phyloP scores from a whole-genome alignment of 2,888 invertebrate species.

The Willowsia nigromaculata region DNA sequence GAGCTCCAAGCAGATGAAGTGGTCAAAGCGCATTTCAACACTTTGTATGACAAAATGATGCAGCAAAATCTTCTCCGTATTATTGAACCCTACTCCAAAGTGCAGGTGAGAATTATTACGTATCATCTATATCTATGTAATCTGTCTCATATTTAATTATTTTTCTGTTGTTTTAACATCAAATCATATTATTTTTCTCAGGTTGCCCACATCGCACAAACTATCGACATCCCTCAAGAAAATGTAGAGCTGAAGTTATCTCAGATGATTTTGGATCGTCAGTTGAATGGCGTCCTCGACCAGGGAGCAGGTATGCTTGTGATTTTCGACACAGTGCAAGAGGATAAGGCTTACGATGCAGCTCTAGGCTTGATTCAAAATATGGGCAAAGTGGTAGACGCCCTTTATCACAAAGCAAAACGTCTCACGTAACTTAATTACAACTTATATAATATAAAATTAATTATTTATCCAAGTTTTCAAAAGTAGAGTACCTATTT shows the following conservation, averaged over 20 bases:
- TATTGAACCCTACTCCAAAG: conserved; percentile 98
- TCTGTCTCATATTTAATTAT: too few relatives aligned
- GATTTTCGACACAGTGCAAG: conserved; percentile 96
- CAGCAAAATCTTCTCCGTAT: conserved; percentile 99
- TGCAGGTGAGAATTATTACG: conserved; percentile 88
- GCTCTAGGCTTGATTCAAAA: conserved; percentile 98
- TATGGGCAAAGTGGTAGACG: conserved; percentile 99
- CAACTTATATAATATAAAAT: neutral
- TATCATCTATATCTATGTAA: too few relatives aligned
- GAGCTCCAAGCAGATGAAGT: conserved; percentile 95
- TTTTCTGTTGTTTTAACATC: neutral
- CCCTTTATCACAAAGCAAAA: conserved; percentile 99
- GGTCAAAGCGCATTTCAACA: conserved; percentile 97
- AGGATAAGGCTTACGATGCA: conserved; percentile 98
- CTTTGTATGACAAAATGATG: conserved; percentile 98
- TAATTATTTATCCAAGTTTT: neutral
- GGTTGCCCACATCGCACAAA: conserved; percentile 91
- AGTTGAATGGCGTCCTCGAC: conserved; percentile 97
- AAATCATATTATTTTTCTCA: conserved; percentile 53
- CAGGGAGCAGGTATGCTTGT: conserved; percentile 99
- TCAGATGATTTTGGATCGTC: conserved; percentile 99
- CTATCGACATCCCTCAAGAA: conserved; percentile 93
- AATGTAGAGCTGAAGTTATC: conserved; percentile 99
- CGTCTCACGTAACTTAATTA: conserved; percentile 89
- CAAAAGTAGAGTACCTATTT: conserved; percentile 10